These are phyloP conservation scores for Chaetodon trifasciatus DNA, from an alignment of 2,797 vertebrate species.

Conservation along the genomic window DNA sequence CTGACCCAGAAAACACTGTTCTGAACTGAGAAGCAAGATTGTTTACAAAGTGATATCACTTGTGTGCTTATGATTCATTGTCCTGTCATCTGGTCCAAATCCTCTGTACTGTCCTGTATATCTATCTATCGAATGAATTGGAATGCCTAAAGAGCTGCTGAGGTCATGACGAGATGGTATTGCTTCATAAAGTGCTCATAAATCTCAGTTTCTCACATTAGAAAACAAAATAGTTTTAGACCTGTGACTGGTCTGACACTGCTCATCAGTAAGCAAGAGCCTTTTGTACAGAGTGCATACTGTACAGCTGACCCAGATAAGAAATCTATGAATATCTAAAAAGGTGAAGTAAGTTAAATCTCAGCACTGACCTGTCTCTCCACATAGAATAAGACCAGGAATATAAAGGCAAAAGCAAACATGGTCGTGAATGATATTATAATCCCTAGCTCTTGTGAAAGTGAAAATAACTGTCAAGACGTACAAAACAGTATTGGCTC, in stretches of 20 bases:
- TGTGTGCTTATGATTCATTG: background rate
- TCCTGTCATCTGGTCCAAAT: conserved; percentile 1
- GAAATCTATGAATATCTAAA: background rate
- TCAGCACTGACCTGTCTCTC: background rate
- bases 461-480: no score
- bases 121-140: background rate
- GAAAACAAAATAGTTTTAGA: conserved; percentile 1
- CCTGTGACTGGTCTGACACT: background rate
- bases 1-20: no score
- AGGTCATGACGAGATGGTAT: background rate
- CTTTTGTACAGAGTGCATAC: background rate
- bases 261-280: background rate
- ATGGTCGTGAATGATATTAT: no score
- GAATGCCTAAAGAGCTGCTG: background rate
- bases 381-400: background rate
- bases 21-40: background rate
- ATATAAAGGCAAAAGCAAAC: no score
- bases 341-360: background rate
- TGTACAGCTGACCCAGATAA: background rate
- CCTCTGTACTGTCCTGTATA: background rate
- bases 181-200: conserved; percentile 10
- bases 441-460: no score
- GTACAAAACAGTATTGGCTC: no score
- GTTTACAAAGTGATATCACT: background rate
- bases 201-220: background rate